phyloP scores from a whole-genome alignment of 2,797 vertebrate genomes.

The Chaunax sp. region DNA sequence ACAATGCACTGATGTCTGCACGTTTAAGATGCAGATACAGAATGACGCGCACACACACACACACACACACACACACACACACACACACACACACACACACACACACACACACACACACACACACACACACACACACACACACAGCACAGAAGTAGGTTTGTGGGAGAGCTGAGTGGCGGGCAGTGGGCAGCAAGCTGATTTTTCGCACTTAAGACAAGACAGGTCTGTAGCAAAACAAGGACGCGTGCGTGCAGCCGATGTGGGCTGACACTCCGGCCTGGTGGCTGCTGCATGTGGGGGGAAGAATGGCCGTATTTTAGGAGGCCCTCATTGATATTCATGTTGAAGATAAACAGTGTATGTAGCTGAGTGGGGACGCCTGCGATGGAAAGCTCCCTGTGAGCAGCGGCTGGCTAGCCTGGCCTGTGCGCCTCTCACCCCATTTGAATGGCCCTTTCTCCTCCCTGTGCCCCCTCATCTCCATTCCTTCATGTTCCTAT shows the following conservation, averaged over 20 bases:
- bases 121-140: slow-evolving; percentile 25
- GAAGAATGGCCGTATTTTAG: slow-evolving; percentile 78
- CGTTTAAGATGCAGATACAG: slow-evolving; percentile 33
- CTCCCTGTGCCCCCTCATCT: slow-evolving; percentile 72
- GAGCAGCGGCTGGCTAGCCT: slow-evolving; percentile 78
- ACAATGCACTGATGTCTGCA: slow-evolving; percentile 52
- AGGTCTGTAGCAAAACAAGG: slow-evolving; percentile 81
- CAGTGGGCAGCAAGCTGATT: slow-evolving; percentile 79
- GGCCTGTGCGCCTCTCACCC: slow-evolving; percentile 75
- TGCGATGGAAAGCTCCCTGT: slow-evolving; percentile 83
- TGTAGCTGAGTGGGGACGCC: slow-evolving; percentile 83
- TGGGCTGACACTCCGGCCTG: slow-evolving; percentile 71
- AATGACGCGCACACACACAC: slow-evolving; percentile 10
- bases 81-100: slow-evolving; percentile 22
- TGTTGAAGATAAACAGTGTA: slow-evolving; percentile 82
- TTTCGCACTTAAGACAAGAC: slow-evolving; percentile 80
- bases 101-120: slow-evolving; percentile 25
- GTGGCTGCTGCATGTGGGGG: slow-evolving; percentile 72
- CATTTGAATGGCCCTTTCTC: slow-evolving; percentile 78
- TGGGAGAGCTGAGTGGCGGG: slow-evolving; percentile 67
- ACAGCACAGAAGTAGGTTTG: slow-evolving; percentile 68
- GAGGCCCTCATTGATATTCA: slow-evolving; percentile 83
- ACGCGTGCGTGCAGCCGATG: slow-evolving; percentile 75
- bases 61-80: slow-evolving; percentile 15
- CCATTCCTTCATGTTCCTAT: slow-evolving; percentile 70